A percentile compares a stretch with the other conserved stretches of the same genome.
Conservation (phyloP, 2,797 vertebrate genomes). For the Pipistrellus pygmaeus region DNA sequence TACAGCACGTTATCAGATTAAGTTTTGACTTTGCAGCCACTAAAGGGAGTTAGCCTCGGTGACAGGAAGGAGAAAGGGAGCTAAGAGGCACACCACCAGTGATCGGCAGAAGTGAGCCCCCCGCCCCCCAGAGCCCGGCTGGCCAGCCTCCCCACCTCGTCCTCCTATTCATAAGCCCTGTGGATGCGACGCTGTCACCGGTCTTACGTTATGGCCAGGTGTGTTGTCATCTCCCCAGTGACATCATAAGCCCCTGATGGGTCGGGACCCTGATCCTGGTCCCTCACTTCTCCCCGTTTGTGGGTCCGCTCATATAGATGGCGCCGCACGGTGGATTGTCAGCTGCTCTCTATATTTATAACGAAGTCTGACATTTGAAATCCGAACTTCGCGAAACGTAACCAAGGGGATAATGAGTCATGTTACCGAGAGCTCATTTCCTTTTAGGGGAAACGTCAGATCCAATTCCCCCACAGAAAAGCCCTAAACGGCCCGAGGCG, state of each 20-base stretch:
- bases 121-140: not conserved
- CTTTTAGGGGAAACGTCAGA: not conserved
- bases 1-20: not conserved
- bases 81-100: not conserved
- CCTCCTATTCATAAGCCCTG: not conserved
- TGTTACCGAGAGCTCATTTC: not conserved
- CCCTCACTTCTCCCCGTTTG: not conserved
- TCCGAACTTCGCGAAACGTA: conserved; percentile 6
- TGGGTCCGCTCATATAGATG: fast-evolving
- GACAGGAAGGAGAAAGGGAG: not conserved
- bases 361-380: conserved; percentile 23
- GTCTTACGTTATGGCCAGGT: not conserved
- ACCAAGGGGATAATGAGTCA: not conserved
- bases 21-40: not conserved
- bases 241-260: not conserved
- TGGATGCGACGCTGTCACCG: fast-evolving
- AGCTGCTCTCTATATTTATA: not conserved
- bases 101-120: not conserved
- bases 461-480: not conserved
- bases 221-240: not conserved
- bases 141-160: too few species aligned
- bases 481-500: not conserved
- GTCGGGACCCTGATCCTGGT: fast-evolving
- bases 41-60: not conserved
- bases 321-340: fast-evolving